Base-by-base conservation (phyloP, 2,113 vertebrate genomes). In the Bubo blakistoni region DNA sequence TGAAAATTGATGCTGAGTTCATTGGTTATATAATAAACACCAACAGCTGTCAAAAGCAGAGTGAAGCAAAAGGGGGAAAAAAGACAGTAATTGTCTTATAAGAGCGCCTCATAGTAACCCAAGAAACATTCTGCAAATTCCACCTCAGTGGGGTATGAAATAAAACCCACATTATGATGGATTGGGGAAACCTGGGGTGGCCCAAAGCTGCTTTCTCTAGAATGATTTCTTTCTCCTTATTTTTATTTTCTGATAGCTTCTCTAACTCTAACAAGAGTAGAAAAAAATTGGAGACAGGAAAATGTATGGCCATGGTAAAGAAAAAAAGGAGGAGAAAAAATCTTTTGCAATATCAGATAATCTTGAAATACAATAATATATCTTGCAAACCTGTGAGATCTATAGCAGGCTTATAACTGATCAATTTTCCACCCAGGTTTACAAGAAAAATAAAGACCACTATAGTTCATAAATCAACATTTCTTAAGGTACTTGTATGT, bases 1-100 rank as follows among this genome's bases (percentile, higher is more conserved):
- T 84, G 83, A 77, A 95, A 96, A 93, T 90, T 91, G 89, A 74
- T 85, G 73, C 36, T 0, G 11, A 40, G 49, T 83, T 70, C 55
- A 54, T 74, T 78, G 55, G 78, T 67, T 90, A 63, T 62, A 57
- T 72, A 96, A 81, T 77, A 95, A 96, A 88, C 9, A 3, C 76
- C 92, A 94, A 96, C 96, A 96, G 97, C 88, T 96, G 90, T 94
- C 81, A 95, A 93, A 95, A 94, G 70, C 46, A 82, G 69, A 94
- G 66, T 92, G 91, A 93, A 92, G 76, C n/a, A 82, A 92, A 94
- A 86, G 10, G 4, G n/a, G n/a, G 3, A 0, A 97, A 98, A 97
- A 98, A 96, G 96, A 96, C 97, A 98, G 97, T 98, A 98, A 98
- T 98, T 98, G 98, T 98, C 97, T 95, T 86, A 88, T 96, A 92